Evolutionary conservation across 2,888 invertebrate genomes (phyloP), one percentile per base, ranked within the genome.

Genomic region (Drosophila emarginata): DNA sequence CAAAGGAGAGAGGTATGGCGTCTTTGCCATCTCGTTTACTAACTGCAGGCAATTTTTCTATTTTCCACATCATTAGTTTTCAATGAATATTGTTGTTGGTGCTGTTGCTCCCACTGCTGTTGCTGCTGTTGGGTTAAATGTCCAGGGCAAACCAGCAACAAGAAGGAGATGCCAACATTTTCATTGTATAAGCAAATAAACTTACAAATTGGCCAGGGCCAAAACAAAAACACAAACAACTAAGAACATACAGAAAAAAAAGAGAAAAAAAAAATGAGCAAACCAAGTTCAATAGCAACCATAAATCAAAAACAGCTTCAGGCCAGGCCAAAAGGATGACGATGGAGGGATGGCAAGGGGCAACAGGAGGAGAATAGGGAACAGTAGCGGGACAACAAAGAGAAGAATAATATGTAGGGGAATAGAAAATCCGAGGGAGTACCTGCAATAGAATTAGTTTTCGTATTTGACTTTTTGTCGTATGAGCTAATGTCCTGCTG

Each of bases 61-160:
- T 86, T 85, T 85, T 85, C 83, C 83, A 74, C 88, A 80, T 83
- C 88, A 88, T 85, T 85, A 82, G 80, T 77, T 86, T 80, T 80
- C 83, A 85, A 84, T 87, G 87, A 82, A 87, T 87, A 84, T 84
- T 78, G 67, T 74, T 67, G 60, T 61, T 78, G 67, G 39, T 72
- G 57, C 18, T 61, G 56, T 50, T 53, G 23, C 26, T 65, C 26
- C 14, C 60, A 15, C 39, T 62, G 40, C 9, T 39, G 14, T 28
- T 61, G 15, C 39, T 70, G 54, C 54, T 63, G 52, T 67, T 61
- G 83, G 76, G 80, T 74, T 86, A 80, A 82, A 75, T 73, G 70
- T 69, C 65, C 72, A 65, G 72, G 64, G 64, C 62, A 1, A 7
- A 26, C 18, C 28, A 54, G 45, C 45, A 45, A 45, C 11, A 45